Evolutionary conservation across 2,797 vertebrate species (phyloP).

Genomic region (Naso thynnoides): DNA sequence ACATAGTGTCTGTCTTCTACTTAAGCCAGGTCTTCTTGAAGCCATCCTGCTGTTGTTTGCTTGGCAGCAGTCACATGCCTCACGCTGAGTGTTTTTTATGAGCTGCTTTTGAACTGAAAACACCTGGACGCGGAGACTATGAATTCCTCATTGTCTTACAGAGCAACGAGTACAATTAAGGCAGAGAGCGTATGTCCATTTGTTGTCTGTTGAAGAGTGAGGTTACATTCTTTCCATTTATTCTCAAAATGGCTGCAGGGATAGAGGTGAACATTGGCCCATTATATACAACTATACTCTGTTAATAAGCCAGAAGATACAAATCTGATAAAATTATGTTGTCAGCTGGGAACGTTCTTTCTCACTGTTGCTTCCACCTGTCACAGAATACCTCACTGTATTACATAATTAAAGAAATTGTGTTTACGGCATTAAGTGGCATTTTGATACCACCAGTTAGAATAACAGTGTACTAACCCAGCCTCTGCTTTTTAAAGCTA

Average conservation of each 20-base stretch:
- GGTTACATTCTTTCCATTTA: slow-evolving; percentile 60
- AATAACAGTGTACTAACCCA: background rate
- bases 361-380: background rate
- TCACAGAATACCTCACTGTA: background rate
- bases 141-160: slow-evolving; percentile 73
- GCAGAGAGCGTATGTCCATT: slow-evolving; percentile 51
- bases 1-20: slow-evolving; percentile 61
- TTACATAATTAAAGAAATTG: no score
- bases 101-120: slow-evolving; percentile 75
- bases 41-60: slow-evolving; percentile 67
- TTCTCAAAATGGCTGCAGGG: slow-evolving; percentile 50
- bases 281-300: slow-evolving; percentile 6
- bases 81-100: slow-evolving; percentile 68
- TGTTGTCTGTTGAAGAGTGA: slow-evolving; percentile 63
- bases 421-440: no score
- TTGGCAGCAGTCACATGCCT: slow-evolving; percentile 66
- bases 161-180: slow-evolving; percentile 65
- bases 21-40: slow-evolving; percentile 65
- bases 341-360: background rate
- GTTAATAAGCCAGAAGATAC: background rate
- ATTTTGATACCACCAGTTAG: no score
- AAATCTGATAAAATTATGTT: background rate
- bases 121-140: slow-evolving; percentile 71
- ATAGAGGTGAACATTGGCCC: slow-evolving; percentile 15
- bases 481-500: background rate